Evolutionary conservation across 2,888 invertebrate species (phyloP).

Genomic region (Ceraclea dissimilis): DNA sequence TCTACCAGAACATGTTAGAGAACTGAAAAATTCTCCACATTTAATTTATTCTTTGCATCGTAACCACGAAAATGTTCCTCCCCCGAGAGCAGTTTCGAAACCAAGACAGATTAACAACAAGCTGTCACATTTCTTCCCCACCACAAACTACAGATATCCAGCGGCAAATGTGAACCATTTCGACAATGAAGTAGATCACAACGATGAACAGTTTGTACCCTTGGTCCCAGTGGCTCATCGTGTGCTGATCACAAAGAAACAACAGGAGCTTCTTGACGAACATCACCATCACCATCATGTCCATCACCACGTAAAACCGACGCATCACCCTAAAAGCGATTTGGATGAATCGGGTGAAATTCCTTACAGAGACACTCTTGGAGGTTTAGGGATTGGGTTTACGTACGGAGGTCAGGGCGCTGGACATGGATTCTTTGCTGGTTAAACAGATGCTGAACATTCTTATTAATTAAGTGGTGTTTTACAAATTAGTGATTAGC

Average conservation of each 20-base stretch:
- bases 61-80: neutral
- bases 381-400: constrained; percentile 22
- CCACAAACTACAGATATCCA: neutral
- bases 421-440: constrained; percentile 25
- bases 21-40: neutral
- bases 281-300: too few species aligned
- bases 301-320: neutral
- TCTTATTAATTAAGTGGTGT: neutral
- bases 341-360: neutral
- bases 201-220: too few species aligned
- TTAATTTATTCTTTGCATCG: neutral
- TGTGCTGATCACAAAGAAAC: neutral
- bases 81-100: too few species aligned
- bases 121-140: neutral
- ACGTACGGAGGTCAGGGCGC: constrained; percentile 25
- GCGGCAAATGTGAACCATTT: neutral
- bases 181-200: too few species aligned
- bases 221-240: neutral
- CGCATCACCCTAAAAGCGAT: neutral
- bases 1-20: neutral
- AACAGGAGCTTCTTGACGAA: neutral
- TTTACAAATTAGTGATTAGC: neutral
- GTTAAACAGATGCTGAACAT: neutral
- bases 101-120: neutral
- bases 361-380: constrained; percentile 19